Base-by-base conservation (phyloP, 1,140 invertebrate species). In the Leptonema lineaticorne region DNA sequence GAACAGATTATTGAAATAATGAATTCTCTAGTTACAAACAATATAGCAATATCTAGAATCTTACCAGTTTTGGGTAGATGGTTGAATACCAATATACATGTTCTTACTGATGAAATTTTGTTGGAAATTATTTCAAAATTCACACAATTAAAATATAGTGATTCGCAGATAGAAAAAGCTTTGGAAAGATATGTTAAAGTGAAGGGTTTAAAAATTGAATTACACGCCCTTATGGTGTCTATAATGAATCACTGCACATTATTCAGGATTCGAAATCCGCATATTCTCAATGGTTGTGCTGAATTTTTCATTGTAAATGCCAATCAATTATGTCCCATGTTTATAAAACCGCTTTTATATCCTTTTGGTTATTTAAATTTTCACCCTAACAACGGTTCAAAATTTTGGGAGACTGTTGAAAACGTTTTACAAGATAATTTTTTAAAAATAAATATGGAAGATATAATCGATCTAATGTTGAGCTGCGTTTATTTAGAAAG, bases 301-400 rank as follows among this genome's bases (percentile, higher is more conserved):
- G 76, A 85, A 63, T 88, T 87, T 75, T 85, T 90, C 73, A 76
- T 84, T 6, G 79, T 75, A n/a, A 77, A 86, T 72, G 79, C 76
- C n/a, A 72, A 74, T 14, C 70, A 76, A 60, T 76, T 90, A 33
- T 78, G 85, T 62, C 74, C 83, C 0, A 78, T 80, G 62, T 82
- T 85, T 73, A 69, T 90, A 8, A 84, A 85, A 60, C 81, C 83
- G 1, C 79, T 91, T 26, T 79, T 91, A 41, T 82, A 79, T 67
- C 77, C 86, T 7, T 87, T 88, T 78, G 91, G 90, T 22, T 78
- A 81, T 63, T 78, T 92, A 26, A 83, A 87, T 77, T 86, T 85
- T 75, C 73, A 83, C 45, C 88, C 88, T 29, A 56, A 74, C n/a
- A 81, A 85, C 73, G 71, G 77, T 30, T 48, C 66, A 0, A 72